Percentiles rank a stretch among this genome's conserved stretches.
These are phyloP conservation scores for Cyanoderma ruficeps DNA, from an alignment of 2,113 vertebrate species.

Conservation along the genomic window DNA sequence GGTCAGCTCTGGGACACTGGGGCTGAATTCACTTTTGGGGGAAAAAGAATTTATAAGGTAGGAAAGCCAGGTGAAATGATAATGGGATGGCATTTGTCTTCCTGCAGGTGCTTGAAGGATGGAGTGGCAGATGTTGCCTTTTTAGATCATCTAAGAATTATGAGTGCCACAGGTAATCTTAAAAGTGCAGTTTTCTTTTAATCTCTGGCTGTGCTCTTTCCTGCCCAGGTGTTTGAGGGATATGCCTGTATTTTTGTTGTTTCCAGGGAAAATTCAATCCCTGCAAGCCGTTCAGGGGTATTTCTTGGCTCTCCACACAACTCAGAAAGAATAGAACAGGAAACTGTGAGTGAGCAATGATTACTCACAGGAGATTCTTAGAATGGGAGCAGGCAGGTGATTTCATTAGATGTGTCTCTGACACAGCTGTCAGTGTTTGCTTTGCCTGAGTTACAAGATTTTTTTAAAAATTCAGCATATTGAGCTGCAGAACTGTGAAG, in stretches of 20 bases:
- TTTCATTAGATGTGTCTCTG: neutral
- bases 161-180: conserved; percentile 77
- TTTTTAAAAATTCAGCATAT: neutral
- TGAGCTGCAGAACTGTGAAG: neutral
- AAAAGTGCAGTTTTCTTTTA: neutral
- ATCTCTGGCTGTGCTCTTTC: neutral
- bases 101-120: conserved; percentile 80
- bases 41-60: neutral
- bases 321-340: neutral
- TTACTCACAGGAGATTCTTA: neutral
- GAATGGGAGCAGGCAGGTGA: neutral
- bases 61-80: neutral
- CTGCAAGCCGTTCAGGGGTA: neutral
- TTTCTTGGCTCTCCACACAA: neutral
- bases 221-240: neutral
- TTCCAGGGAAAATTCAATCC: neutral
- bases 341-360: neutral
- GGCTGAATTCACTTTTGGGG: neutral
- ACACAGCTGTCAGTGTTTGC: neutral
- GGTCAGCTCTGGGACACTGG: conserved; percentile 64
- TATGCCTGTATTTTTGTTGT: neutral
- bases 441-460: neutral
- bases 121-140: conserved; percentile 87
- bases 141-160: conserved; percentile 83
- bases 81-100: neutral